Percentiles rank a stretch among this genome's conserved stretches.
These are phyloP conservation scores for Wasmannia auropunctata DNA, from an alignment of 1,140 invertebrate genomes.

Conservation along the genomic window DNA sequence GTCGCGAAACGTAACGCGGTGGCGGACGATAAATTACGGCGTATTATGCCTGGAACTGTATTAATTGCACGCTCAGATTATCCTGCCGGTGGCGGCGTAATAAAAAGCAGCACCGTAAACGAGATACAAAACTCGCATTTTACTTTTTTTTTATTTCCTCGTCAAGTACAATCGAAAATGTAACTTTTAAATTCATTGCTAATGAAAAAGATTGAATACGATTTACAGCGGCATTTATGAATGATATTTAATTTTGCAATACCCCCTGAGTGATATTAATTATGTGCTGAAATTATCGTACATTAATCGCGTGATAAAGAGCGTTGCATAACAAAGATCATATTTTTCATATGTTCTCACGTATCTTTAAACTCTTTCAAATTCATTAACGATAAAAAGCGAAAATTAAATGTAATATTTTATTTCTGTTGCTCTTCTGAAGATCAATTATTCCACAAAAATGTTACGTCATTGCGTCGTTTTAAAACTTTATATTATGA, in stretches of 20 bases:
- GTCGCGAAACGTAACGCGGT: conserved; percentile 26
- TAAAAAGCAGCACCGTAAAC: not conserved
- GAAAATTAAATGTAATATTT: not conserved
- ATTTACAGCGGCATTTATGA: not conserved
- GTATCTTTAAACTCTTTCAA: not conserved
- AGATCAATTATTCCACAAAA: not conserved
- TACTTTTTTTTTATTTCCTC: not conserved
- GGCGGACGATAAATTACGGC: conserved; percentile 22
- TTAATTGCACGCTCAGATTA: conserved; percentile 32
- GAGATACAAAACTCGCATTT: not conserved
- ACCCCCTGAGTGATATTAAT: conserved; percentile 3
- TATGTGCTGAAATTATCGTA: not conserved
- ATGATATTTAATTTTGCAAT: conserved; percentile 21
- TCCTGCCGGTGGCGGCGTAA: not conserved
- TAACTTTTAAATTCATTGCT: conserved; percentile 11
- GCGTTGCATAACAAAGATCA: not conserved
- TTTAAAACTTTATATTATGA: conserved; percentile 13
- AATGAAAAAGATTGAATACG: not conserved
- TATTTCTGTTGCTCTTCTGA: not conserved
- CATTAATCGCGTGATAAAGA: not conserved
- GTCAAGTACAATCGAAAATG: not conserved
- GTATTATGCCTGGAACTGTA: not conserved
- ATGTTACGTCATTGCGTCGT: not conserved
- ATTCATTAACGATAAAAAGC: not conserved
- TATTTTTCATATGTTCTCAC: conserved; percentile 2